These are phyloP conservation scores for Imbricaverruca yamaguchii DNA, from an alignment of 2,888 invertebrate species.

Conservation along the genomic window DNA sequence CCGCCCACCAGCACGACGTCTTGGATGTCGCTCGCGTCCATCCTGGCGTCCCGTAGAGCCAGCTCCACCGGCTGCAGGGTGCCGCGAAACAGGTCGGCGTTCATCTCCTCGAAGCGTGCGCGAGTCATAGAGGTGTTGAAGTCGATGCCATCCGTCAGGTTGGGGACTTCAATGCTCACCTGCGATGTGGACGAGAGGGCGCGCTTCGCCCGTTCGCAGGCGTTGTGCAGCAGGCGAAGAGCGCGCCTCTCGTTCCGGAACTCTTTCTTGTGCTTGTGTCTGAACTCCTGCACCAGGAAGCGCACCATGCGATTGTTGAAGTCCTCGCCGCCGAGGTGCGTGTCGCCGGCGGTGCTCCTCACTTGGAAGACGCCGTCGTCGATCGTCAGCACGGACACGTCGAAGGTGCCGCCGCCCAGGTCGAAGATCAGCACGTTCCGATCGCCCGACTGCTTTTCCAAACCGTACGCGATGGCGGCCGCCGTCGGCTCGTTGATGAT, in stretches of 20 bases:
- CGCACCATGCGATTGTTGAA: slow-evolving; percentile 85
- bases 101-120: slow-evolving; percentile 74
- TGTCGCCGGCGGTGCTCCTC: slow-evolving; percentile 90
- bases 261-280: slow-evolving; percentile 88
- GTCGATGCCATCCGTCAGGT: slow-evolving; percentile 88
- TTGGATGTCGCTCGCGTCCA: slow-evolving; percentile 50
- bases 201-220: slow-evolving; percentile 82
- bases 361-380: slow-evolving; percentile 62
- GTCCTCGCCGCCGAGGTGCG: slow-evolving; percentile 88
- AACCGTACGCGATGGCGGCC: slow-evolving; percentile 44
- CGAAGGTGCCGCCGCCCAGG: slow-evolving; percentile 17
- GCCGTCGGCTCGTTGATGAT: slow-evolving; percentile 54
- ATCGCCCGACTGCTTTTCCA: too few relatives aligned
- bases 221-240: slow-evolving; percentile 80
- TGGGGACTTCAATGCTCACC: slow-evolving; percentile 90
- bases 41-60: slow-evolving; percentile 53
- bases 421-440: too few relatives aligned
- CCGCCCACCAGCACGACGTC: slow-evolving; percentile 57
- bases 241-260: slow-evolving; percentile 80
- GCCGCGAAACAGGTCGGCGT: slow-evolving; percentile 53
- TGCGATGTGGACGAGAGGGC: slow-evolving; percentile 78
- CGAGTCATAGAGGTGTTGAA: slow-evolving; percentile 92
- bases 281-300: slow-evolving; percentile 82
- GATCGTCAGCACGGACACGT: too few relatives aligned
- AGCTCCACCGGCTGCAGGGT: slow-evolving; percentile 59